These are phyloP conservation scores for Lateolabrax maculatus DNA, from an alignment of 2,797 vertebrate species.

Conservation along the genomic window DNA sequence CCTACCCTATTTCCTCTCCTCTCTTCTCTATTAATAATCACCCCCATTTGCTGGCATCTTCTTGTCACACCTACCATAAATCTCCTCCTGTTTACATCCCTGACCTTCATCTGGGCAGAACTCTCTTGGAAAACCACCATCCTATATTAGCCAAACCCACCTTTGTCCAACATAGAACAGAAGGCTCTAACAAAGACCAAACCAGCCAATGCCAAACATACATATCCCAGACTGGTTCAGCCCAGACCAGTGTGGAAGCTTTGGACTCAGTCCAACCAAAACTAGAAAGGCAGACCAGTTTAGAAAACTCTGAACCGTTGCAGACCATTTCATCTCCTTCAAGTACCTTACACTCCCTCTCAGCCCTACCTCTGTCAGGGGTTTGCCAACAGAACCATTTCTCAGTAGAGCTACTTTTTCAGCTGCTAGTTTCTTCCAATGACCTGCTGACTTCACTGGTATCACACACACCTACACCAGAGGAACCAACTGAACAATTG, in stretches of 20 bases:
- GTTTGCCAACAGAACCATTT: constrained; percentile 38
- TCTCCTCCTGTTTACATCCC: neutral
- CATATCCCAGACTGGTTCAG: neutral
- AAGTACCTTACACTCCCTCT: neutral
- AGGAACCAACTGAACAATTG: neutral
- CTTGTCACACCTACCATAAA: neutral
- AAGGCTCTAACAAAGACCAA: neutral
- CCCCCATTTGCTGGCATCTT: neutral
- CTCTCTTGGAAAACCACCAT: neutral
- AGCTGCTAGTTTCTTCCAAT: constrained; percentile 73
- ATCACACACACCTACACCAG: constrained; percentile 40
- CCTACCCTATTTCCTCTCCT: constrained; percentile 21
- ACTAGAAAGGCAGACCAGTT: neutral
- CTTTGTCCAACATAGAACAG: neutral
- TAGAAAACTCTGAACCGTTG: neutral
- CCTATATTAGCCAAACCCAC: neutral
- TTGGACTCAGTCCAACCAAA: neutral
- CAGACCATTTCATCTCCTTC: neutral
- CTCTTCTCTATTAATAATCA: neutral
- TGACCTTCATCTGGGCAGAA: constrained; percentile 17
- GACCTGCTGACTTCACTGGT: constrained; percentile 70
- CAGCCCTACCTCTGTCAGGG: constrained; percentile 7
- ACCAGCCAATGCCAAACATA: constrained; percentile 14
- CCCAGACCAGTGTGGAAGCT: neutral
- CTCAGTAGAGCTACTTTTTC: constrained; percentile 71